Percentiles rank a stretch among this genome's conserved stretches.
phyloP scores from a whole-genome alignment of 2,797 vertebrate genomes.

The Ceryle rudis region DNA sequence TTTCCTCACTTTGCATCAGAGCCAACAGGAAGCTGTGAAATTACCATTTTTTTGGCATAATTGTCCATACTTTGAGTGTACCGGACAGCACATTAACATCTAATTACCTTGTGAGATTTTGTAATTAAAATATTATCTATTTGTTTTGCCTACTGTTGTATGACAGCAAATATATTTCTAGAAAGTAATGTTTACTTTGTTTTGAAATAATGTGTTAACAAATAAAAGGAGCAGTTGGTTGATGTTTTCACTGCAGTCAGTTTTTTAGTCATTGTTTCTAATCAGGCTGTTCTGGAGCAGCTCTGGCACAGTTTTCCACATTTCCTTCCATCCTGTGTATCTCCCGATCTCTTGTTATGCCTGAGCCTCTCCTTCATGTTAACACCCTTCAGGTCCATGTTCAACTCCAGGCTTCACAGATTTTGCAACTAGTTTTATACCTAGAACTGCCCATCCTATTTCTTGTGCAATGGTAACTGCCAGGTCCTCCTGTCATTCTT shows the following conservation, averaged over 20 bases:
- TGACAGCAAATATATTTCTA: neutral
- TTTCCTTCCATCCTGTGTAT: neutral
- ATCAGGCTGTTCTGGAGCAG: neutral
- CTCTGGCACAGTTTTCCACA: neutral
- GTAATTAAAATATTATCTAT: neutral
- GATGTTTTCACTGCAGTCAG: neutral
- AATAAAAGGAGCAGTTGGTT: slow-evolving; percentile 6
- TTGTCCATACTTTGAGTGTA: neutral
- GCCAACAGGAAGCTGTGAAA: neutral
- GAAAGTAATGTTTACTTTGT: neutral
- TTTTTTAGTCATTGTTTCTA: neutral
- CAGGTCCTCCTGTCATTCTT: neutral
- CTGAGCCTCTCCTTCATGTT: neutral
- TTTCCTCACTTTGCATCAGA: neutral
- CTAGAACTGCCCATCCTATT: neutral
- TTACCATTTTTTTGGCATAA: neutral
- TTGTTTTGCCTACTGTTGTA: slow-evolving; percentile 27
- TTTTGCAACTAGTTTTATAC: neutral
- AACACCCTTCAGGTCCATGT: neutral
- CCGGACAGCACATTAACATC: neutral
- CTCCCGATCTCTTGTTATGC: neutral
- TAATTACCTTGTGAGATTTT: neutral
- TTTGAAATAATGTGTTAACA: neutral
- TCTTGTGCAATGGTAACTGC: neutral
- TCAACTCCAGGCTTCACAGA: neutral